Percentiles rank a stretch among this genome's conserved stretches.
These are phyloP conservation scores for Spisula solida DNA, from an alignment of 2,888 invertebrate species.

Conservation along the genomic window DNA sequence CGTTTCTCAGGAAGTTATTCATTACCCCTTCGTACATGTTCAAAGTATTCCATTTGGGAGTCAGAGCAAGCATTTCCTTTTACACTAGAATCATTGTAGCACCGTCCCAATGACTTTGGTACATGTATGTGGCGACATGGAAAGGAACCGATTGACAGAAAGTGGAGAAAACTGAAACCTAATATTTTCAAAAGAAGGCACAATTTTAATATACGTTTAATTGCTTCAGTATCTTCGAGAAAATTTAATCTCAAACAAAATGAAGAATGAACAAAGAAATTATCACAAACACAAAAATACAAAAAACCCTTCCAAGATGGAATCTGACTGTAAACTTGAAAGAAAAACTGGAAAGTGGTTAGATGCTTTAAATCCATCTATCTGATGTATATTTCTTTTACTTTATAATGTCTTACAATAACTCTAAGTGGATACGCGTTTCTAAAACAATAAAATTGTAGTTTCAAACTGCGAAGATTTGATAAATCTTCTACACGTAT, in stretches of 20 bases:
- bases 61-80: no score
- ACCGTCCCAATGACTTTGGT: no score
- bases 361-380: not conserved
- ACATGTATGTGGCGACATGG: no score
- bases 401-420: not conserved
- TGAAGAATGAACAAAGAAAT: not conserved
- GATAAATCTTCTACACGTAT: constrained; percentile 20
- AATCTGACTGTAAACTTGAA: not conserved
- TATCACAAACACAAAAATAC: not conserved
- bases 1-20: no score
- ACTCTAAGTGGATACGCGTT: constrained; percentile 39
- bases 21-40: no score
- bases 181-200: no score
- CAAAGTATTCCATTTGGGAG: no score
- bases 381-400: constrained; percentile 10
- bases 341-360: not conserved
- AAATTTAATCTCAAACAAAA: not conserved
- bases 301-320: not conserved
- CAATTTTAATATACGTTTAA: not conserved
- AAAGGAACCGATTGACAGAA: no score
- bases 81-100: no score
- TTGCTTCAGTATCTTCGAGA: not conserved
- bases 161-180: no score
- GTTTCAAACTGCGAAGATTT: constrained; percentile 20
- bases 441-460: constrained; percentile 35